Conservation (phyloP, 2,888 invertebrate genomes). For the Doris montereyensis region DNA sequence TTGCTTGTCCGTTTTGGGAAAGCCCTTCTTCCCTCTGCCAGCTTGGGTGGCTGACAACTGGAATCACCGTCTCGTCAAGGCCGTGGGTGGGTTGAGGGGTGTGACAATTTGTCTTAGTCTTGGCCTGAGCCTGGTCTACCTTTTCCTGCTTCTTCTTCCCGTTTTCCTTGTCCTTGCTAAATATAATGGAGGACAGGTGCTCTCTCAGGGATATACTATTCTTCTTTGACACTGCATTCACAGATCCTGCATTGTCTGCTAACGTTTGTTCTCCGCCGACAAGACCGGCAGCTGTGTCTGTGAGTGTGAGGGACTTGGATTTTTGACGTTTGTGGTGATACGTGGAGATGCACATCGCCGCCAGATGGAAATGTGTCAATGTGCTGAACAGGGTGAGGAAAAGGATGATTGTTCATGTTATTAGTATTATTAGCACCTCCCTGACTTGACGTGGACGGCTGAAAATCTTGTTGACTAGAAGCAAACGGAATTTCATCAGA, state of each 20-base stretch:
- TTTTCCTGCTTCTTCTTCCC: conserved; percentile 26
- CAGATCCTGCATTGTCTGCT: background rate
- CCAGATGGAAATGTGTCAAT: background rate
- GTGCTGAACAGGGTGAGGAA: background rate
- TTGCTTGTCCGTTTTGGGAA: no score
- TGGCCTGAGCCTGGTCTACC: no score
- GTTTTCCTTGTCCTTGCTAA: conserved; percentile 32
- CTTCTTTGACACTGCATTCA: conserved; percentile 21
- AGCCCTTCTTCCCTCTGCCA: no score
- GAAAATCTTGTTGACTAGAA: no score
- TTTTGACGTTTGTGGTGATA: background rate
- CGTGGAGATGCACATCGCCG: background rate
- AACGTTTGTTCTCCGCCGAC: conserved; percentile 22
- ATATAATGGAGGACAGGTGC: conserved; percentile 38
- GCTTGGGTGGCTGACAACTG: no score
- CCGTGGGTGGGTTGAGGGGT: no score
- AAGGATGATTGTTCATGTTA: background rate
- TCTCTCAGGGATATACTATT: conserved; percentile 38
- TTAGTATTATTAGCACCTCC: no score
- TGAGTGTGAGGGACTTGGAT: background rate
- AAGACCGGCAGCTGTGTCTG: conserved; percentile 5
- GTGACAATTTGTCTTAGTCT: no score
- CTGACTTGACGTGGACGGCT: no score
- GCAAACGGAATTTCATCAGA: no score
- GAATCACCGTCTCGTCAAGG: no score